A percentile compares a stretch with the other conserved stretches of the same genome.
Evolutionary conservation across 2,797 vertebrate genomes (phyloP).

Genomic region (Pseudochirops corinnae): DNA sequence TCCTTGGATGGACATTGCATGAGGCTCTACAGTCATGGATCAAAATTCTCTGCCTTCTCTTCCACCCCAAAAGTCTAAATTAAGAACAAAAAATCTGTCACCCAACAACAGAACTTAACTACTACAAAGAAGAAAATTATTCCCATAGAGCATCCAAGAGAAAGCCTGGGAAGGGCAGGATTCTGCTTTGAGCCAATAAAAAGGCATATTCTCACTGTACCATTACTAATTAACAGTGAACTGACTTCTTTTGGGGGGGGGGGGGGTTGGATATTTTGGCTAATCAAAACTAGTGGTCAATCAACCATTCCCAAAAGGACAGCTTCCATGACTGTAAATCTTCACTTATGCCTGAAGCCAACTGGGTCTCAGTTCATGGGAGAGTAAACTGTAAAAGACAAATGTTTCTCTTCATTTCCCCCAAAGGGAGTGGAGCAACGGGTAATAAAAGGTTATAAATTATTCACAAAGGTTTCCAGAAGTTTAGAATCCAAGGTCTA

Average conservation of each 20-base stretch:
- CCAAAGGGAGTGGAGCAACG: slow-evolving; percentile 79
- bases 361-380: slow-evolving; percentile 65
- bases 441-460: slow-evolving; percentile 84
- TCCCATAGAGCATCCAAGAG: neutral
- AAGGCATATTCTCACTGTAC: slow-evolving; percentile 36
- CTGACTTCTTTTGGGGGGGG: neutral
- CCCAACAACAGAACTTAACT: slow-evolving; percentile 43
- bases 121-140: slow-evolving; percentile 15
- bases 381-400: slow-evolving; percentile 78
- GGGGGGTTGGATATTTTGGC: slow-evolving; percentile 62
- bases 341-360: slow-evolving; percentile 72
- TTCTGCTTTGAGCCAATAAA: slow-evolving; percentile 30
- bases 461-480: slow-evolving; percentile 82
- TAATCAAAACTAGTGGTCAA: slow-evolving; percentile 80
- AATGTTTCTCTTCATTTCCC: slow-evolving; percentile 79
- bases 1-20: neutral
- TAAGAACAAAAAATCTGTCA: neutral
- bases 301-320: slow-evolving; percentile 69
- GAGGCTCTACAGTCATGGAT: neutral
- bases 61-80: neutral
- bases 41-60: neutral
- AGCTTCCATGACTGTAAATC: slow-evolving; percentile 70
- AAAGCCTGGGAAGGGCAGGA: slow-evolving; percentile 35
- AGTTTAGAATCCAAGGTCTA: slow-evolving; percentile 76
- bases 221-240: slow-evolving; percentile 15